phyloP scores from a whole-genome alignment of 2,888 invertebrate genomes.

The Oxytorus armatus region DNA sequence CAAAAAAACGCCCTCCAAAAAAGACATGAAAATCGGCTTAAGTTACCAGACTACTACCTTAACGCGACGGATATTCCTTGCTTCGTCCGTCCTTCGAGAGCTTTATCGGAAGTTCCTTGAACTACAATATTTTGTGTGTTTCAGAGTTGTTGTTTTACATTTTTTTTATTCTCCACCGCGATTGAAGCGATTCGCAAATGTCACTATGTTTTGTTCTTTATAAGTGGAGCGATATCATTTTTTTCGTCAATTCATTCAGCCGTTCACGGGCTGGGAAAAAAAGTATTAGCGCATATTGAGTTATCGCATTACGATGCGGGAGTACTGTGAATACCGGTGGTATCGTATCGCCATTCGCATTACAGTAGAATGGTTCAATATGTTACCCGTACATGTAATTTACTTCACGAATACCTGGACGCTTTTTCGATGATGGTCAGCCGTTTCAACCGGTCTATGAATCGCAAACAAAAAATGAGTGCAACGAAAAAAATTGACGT shows the following conservation, averaged over 20 bases:
- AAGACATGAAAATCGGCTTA: too few species aligned
- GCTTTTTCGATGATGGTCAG: background rate
- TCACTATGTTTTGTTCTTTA: conserved; percentile 21
- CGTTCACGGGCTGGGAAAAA: background rate
- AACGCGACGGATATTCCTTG: too few species aligned
- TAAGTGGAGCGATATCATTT: background rate
- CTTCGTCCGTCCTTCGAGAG: too few species aligned
- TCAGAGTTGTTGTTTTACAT: too few species aligned
- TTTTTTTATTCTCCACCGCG: background rate
- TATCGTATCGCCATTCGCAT: background rate
- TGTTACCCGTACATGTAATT: background rate
- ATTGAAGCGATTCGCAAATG: background rate
- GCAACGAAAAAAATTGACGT: too few species aligned
- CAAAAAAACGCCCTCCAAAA: too few species aligned
- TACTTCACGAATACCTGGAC: background rate
- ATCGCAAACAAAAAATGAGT: too few species aligned
- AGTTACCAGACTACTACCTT: too few species aligned
- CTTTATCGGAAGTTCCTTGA: too few species aligned
- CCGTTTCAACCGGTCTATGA: too few species aligned
- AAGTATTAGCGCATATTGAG: conserved; percentile 16
- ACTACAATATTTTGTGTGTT: conserved; percentile 27
- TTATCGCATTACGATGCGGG: conserved; percentile 4
- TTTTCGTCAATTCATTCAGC: conserved; percentile 23
- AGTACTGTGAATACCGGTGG: background rate
- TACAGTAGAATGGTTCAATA: conserved; percentile 12